These are phyloP conservation scores for Hycleus cichorii DNA, from an alignment of 1,140 invertebrate species.

Conservation along the genomic window DNA sequence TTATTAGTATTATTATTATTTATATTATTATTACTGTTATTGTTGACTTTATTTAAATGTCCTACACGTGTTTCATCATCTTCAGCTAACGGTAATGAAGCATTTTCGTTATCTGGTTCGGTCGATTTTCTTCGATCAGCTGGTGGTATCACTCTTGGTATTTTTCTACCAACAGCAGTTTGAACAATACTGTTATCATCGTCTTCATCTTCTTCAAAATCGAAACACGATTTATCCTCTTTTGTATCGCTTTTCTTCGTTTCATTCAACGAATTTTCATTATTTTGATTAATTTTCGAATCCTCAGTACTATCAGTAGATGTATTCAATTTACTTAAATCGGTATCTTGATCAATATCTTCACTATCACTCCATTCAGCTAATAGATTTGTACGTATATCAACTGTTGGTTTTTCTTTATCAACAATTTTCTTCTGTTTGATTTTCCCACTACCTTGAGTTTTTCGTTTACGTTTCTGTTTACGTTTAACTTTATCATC, in stretches of 20 bases:
- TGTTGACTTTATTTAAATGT: neutral
- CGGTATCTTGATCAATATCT: slow-evolving; percentile 25
- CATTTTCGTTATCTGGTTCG: slow-evolving; percentile 26
- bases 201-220: slow-evolving; percentile 51
- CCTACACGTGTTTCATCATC: slow-evolving; percentile 1
- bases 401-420: slow-evolving; percentile 8
- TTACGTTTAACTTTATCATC: slow-evolving; percentile 2
- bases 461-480: slow-evolving; percentile 8
- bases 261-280: slow-evolving; percentile 28
- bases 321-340: slow-evolving; percentile 7
- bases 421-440: slow-evolving; percentile 16
- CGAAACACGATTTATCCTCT: slow-evolving; percentile 47
- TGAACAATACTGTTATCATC: slow-evolving; percentile 34
- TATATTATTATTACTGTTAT: neutral
- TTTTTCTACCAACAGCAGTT: slow-evolving; percentile 42
- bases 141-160: slow-evolving; percentile 40
- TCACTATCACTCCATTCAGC: slow-evolving; percentile 42
- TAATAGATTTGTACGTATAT: slow-evolving; percentile 30
- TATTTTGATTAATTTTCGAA: no score
- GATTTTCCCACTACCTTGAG: slow-evolving; percentile 3
- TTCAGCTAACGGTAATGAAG: slow-evolving; percentile 7
- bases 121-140: slow-evolving; percentile 25
- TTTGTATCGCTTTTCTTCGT: neutral
- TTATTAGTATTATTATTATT: neutral
- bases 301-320: slow-evolving; percentile 28